phyloP scores from a whole-genome alignment of 2,888 invertebrate species.

The Tachystola acroxantha region DNA sequence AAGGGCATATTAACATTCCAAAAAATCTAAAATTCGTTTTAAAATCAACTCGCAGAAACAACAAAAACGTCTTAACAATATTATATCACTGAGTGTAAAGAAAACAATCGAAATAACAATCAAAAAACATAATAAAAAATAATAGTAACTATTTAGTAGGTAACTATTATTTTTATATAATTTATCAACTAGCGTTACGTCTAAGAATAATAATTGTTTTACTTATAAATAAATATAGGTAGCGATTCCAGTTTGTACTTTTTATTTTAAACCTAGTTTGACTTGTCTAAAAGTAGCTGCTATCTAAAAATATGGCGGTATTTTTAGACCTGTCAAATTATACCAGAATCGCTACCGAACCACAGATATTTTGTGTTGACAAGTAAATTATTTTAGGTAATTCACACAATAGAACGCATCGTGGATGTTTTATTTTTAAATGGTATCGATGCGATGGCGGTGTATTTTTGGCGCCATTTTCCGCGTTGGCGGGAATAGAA shows the following conservation, averaged over 20 bases:
- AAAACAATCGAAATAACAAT: slow-evolving; percentile 8
- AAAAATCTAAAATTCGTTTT: slow-evolving; percentile 17
- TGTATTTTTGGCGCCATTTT: slow-evolving; percentile 37
- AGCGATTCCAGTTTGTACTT: too few species aligned
- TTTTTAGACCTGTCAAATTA: too few species aligned
- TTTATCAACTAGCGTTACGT: slow-evolving; percentile 13
- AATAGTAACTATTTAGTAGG: background rate
- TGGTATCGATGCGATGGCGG: slow-evolving; percentile 33
- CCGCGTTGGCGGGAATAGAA: slow-evolving; percentile 24
- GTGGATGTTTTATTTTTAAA: slow-evolving; percentile 30
- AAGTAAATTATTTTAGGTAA: slow-evolving; percentile 17
- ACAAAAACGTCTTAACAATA: slow-evolving; percentile 10
- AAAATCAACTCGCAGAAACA: slow-evolving; percentile 7
- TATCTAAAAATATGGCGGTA: too few species aligned
- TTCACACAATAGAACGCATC: slow-evolving; percentile 34
- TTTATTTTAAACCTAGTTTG: too few species aligned
- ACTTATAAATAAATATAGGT: slow-evolving; percentile 7
- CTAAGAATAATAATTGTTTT: slow-evolving; percentile 9
- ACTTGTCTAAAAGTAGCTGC: too few species aligned
- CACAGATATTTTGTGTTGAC: slow-evolving; percentile 3
- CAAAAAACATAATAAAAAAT: slow-evolving; percentile 3
- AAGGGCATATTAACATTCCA: slow-evolving; percentile 43
- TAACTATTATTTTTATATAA: slow-evolving; percentile 3
- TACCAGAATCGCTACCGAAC: too few species aligned
- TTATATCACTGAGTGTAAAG: slow-evolving; percentile 11